A percentile compares a stretch with the other conserved stretches of the same genome.
phyloP scores from a whole-genome alignment of 1,140 invertebrate genomes.

The Wiebesia pumilae region DNA sequence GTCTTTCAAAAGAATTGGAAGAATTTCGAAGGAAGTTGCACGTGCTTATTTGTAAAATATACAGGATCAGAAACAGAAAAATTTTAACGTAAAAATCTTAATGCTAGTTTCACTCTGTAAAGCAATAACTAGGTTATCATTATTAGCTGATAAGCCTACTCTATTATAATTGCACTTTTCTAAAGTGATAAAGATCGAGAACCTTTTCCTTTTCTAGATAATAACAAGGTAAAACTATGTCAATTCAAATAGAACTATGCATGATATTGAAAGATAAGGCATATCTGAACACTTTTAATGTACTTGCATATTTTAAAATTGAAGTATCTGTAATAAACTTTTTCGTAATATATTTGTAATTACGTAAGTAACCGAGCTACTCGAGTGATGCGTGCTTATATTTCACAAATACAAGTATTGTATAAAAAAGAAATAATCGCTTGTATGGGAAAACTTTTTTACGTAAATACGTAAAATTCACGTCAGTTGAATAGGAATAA shows the following conservation, averaged over 20 bases:
- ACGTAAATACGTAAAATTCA: background rate
- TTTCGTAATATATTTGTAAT: background rate
- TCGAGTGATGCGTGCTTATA: background rate
- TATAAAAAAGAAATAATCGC: background rate
- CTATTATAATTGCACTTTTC: slow-evolving; percentile 31
- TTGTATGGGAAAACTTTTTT: no score
- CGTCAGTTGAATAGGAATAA: no score
- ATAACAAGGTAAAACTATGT: slow-evolving; percentile 35
- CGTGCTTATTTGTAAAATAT: background rate
- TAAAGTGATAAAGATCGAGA: slow-evolving; percentile 25
- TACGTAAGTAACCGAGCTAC: background rate
- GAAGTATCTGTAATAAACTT: background rate
- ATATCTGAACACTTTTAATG: background rate
- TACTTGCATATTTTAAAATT: background rate
- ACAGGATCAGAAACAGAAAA: background rate
- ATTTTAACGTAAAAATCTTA: background rate
- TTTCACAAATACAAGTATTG: background rate
- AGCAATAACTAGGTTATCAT: slow-evolving; percentile 30
- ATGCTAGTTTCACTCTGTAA: slow-evolving; percentile 4
- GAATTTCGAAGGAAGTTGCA: background rate
- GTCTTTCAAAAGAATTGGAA: background rate
- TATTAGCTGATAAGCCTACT: slow-evolving; percentile 20
- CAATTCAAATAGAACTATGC: slow-evolving; percentile 19
- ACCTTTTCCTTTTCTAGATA: slow-evolving; percentile 45
- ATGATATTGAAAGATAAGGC: slow-evolving; percentile 1